Evolutionary conservation across 92 coral and sea anemone species (phyloP), one percentile per base, ranked within the genome.

Genomic region (Bergia sp.): DNA sequence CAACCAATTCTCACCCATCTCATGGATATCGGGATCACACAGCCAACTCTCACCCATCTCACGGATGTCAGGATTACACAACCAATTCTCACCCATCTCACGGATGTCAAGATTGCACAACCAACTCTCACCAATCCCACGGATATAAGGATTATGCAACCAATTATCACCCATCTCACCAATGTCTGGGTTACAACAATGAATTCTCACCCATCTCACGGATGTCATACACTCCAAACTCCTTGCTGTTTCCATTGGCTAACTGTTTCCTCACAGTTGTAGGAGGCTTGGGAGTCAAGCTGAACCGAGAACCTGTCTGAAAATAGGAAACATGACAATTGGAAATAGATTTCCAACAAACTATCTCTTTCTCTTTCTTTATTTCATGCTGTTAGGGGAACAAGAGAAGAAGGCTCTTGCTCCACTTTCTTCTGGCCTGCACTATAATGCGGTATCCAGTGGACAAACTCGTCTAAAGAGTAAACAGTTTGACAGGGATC

Each of bases 221-320:
- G 11, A 95, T 87, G 53, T 95, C 93, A 82, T 96, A 96, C 43
- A 92, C 91, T 10, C 94, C 98, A 90, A 91, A 95, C 82, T 88
- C 92, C 77, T 92, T 94, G 36, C 88, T 86, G 20, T 65, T 71
- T 21, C 81, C 87, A 61, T 77, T 90, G 37, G 93, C 58, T 7
- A 90, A 66, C 86, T 82, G 61, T 91, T 88, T 92, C 37, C 71
- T 81, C 11, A 92, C 64, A 29, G 82, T 61, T n/a, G 91, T 86
- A 41, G 85, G 47, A 49, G 93, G 94, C 80, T 93, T 92, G 13
- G 98, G 96, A 39, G 82, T 90, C 69, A 96, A 37, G 0, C 92
- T 77, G 88, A 96, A 96, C 86, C 77, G 71, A 0, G 93, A 88
- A 12, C 92, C 96, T 86, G 96, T 93, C 99, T 96, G 89, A 42